Evolutionary conservation across 1,140 invertebrate species (phyloP).

Genomic region (Lordiphosa collinella): DNA sequence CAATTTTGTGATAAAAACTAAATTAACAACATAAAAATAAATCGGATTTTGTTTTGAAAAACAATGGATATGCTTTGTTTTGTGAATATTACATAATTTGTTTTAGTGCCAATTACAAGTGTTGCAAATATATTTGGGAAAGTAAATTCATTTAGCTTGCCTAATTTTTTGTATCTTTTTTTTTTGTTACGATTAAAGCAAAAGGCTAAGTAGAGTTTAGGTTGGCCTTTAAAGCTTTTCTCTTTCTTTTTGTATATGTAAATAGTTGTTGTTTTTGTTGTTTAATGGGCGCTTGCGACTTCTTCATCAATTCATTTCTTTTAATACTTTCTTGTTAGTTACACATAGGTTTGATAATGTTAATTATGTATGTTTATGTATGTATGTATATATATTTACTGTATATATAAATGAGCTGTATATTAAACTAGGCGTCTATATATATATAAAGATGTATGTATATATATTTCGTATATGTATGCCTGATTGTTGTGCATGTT

Average conservation of each 20-base stretch:
- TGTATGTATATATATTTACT: conserved; percentile 42
- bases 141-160: conserved; percentile 38
- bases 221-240: conserved; percentile 64
- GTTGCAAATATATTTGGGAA: conserved; percentile 21
- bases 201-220: conserved; percentile 48
- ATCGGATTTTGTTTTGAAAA: conserved; percentile 58
- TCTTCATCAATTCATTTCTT: conserved; percentile 39
- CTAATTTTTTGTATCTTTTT: conserved; percentile 13
- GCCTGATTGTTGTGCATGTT: conserved; percentile 77
- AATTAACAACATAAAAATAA: conserved; percentile 46
- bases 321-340: conserved; percentile 74
- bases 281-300: conserved; percentile 72
- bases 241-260: conserved; percentile 47
- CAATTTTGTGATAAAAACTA: conserved; percentile 32
- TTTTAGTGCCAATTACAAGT: conserved; percentile 32
- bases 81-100: conserved; percentile 48
- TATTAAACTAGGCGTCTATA: conserved; percentile 45
- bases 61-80: conserved; percentile 67
- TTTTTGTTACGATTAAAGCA: conserved; percentile 33
- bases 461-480: conserved; percentile 61
- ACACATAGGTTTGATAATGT: conserved; percentile 71
- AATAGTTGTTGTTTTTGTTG: conserved; percentile 51
- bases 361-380: conserved; percentile 31
- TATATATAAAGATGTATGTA: conserved; percentile 58
- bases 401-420: conserved; percentile 45